A percentile compares a stretch with the other conserved stretches of the same genome.
phyloP scores from a whole-genome alignment of 2,888 invertebrate species.

The Synanthedon tipuliformis region DNA sequence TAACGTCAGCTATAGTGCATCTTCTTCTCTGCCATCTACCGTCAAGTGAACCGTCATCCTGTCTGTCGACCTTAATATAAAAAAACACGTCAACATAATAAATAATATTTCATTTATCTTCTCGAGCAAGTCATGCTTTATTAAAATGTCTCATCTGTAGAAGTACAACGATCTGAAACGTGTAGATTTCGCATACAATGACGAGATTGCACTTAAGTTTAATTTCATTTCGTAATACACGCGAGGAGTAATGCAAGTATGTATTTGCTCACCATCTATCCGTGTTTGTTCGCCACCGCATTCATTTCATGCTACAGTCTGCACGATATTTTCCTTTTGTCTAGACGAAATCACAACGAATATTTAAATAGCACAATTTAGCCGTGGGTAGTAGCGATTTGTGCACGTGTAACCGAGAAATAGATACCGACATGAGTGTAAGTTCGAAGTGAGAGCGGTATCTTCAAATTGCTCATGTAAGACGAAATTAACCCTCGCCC shows the following conservation, averaged over 20 bases:
- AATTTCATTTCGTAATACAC: conserved; percentile 66
- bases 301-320: conserved; percentile 52
- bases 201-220: conserved; percentile 28
- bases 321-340: conserved; percentile 66
- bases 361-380: conserved; percentile 46
- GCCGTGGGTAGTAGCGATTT: conserved; percentile 2
- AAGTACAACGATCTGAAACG: conserved; percentile 2
- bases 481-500: conserved; percentile 68
- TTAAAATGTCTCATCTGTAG: conserved; percentile 3
- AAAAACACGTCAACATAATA: no score
- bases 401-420: background rate
- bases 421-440: conserved; percentile 32
- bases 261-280: conserved; percentile 56
- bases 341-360: conserved; percentile 69
- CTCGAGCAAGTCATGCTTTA: no score
- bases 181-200: conserved; percentile 10
- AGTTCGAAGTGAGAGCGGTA: conserved; percentile 43
- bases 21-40: no score
- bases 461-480: conserved; percentile 68
- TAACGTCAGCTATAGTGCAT: no score
- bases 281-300: conserved; percentile 53
- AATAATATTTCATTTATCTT: no score
- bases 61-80: no score
- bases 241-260: conserved; percentile 14
- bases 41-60: no score